phyloP scores from a whole-genome alignment of 2,113 vertebrate species.

The Aepyceros melampus region DNA sequence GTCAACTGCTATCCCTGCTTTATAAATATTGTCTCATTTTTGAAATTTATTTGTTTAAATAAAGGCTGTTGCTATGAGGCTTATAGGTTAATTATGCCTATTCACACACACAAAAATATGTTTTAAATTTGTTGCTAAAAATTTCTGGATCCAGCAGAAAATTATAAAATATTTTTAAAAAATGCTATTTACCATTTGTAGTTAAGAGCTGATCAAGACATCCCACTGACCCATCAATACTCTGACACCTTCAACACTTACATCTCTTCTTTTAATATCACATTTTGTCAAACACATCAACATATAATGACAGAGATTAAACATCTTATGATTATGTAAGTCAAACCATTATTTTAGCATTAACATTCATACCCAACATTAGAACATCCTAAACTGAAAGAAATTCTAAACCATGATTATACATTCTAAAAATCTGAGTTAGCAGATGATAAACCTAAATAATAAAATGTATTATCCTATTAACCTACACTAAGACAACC shows the following conservation, averaged over 20 bases:
- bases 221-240: not conserved
- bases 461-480: not conserved
- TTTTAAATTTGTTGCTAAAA: slow-evolving; percentile 53
- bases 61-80: slow-evolving; percentile 34
- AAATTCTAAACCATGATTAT: not conserved
- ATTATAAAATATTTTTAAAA: not conserved
- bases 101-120: slow-evolving; percentile 5
- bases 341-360: not conserved
- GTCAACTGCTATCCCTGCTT: slow-evolving; percentile 25
- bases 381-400: not conserved
- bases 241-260: not conserved
- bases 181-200: not conserved
- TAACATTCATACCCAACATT: not conserved
- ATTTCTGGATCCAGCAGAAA: not conserved
- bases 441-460: not conserved
- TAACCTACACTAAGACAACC: not conserved
- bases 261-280: not conserved
- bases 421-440: slow-evolving; percentile 7
- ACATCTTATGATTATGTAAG: not conserved
- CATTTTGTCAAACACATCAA: not conserved
- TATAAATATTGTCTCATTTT: slow-evolving; percentile 60
- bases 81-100: slow-evolving; percentile 57
- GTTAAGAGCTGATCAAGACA: not conserved
- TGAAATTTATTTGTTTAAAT: slow-evolving; percentile 50
- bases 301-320: not conserved